Evolutionary conservation across 2,113 vertebrate species (phyloP).

Genomic region (Eudorcas thomsonii): DNA sequence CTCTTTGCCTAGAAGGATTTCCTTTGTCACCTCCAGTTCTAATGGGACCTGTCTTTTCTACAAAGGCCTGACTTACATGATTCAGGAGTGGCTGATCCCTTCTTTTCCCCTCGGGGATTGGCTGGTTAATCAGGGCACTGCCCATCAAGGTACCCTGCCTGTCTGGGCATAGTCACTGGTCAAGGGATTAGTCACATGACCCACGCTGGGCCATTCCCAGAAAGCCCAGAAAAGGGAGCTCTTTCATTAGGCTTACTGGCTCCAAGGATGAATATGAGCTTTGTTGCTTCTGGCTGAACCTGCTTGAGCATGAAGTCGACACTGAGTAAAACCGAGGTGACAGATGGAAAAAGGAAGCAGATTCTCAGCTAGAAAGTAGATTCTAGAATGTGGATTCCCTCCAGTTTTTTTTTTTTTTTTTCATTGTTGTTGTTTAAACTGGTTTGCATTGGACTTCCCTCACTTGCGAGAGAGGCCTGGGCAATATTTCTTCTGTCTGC

Average conservation of each 20-base stretch:
- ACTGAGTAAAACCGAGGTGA: neutral
- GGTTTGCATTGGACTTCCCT: neutral
- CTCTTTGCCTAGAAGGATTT: neutral
- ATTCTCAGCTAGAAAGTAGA: neutral
- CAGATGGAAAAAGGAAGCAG: neutral
- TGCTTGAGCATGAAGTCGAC: neutral
- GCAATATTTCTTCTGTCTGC: neutral
- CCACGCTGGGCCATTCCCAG: accelerated
- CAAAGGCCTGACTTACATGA: neutral
- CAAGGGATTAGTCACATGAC: neutral
- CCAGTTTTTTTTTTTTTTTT: neutral
- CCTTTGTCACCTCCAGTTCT: neutral
- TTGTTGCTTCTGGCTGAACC: neutral
- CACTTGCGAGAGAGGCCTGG: neutral
- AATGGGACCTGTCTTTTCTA: neutral
- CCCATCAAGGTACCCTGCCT: neutral
- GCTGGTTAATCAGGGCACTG: neutral
- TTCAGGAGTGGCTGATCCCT: neutral
- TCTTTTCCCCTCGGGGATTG: neutral
- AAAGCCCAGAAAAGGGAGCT: neutral
- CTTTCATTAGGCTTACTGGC: neutral
- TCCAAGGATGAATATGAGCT: neutral
- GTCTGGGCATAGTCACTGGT: neutral
- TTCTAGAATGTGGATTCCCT: neutral
- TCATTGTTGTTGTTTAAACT: neutral